These are phyloP conservation scores for Serranus cabrilla DNA, from an alignment of 2,797 vertebrate genomes.

Conservation along the genomic window DNA sequence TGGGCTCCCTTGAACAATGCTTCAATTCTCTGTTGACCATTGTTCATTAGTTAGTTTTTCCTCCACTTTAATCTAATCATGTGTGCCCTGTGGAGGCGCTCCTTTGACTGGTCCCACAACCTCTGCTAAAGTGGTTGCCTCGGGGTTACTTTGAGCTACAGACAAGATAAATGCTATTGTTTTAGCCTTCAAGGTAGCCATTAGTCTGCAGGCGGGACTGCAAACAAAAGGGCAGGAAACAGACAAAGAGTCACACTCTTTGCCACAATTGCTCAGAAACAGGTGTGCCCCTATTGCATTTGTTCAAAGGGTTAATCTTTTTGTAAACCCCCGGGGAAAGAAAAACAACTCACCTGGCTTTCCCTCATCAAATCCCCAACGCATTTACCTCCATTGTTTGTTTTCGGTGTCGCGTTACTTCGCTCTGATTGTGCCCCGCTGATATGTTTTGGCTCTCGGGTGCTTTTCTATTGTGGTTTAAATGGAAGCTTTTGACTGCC, in stretches of 20 bases:
- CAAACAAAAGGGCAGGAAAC: constrained; percentile 71
- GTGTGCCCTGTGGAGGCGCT: constrained; percentile 30
- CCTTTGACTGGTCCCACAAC: constrained; percentile 50
- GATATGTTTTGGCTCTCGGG: constrained; percentile 63
- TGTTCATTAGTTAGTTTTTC: constrained; percentile 39
- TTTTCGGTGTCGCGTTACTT: constrained; percentile 60
- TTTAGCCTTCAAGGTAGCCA: constrained; percentile 74
- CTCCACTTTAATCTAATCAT: constrained; percentile 38
- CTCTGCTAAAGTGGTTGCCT: constrained; percentile 62
- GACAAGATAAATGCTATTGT: constrained; percentile 80
- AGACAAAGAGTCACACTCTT: constrained; percentile 53
- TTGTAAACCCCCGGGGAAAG: constrained; percentile 27
- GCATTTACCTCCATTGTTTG: constrained; percentile 64
- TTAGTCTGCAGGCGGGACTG: constrained; percentile 70
- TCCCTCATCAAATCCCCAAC: constrained; percentile 39
- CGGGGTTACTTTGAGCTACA: constrained; percentile 57
- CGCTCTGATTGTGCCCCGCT: constrained; percentile 49
- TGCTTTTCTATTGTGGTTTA: constrained; percentile 56
- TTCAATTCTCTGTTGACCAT: constrained; percentile 28
- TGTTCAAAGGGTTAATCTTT: constrained; percentile 71
- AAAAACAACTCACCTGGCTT: constrained; percentile 63
- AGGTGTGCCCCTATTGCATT: constrained; percentile 61
- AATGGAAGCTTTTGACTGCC: constrained; percentile 61
- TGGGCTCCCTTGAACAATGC: constrained; percentile 12
- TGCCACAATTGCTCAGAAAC: constrained; percentile 44